phyloP scores from a whole-genome alignment of 2,113 vertebrate species.

The Mesocricetus auratus region DNA sequence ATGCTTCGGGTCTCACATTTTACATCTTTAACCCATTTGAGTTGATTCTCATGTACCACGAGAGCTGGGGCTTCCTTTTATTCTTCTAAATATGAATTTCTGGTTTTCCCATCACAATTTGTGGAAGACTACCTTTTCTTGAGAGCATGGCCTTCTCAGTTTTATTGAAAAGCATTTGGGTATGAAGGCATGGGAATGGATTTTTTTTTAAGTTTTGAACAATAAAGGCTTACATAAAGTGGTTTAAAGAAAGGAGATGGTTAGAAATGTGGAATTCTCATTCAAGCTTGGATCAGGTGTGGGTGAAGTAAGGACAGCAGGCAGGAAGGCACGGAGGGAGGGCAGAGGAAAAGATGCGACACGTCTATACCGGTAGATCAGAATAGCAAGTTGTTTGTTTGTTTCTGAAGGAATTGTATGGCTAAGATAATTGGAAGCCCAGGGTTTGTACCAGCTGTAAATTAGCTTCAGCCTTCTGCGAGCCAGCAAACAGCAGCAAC shows the following conservation, averaged over 20 bases:
- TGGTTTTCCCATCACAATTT: neutral
- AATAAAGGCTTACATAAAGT: too few species aligned
- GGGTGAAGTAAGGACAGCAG: neutral
- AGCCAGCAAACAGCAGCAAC: neutral
- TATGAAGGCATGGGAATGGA: neutral
- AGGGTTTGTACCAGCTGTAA: neutral
- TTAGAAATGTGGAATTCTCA: neutral
- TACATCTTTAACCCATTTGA: neutral
- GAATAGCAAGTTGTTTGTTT: neutral
- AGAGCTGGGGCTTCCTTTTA: neutral
- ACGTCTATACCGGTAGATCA: neutral
- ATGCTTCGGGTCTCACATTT: neutral
- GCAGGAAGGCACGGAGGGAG: neutral
- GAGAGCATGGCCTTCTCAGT: too few species aligned
- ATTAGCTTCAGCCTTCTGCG: neutral
- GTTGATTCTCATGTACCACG: neutral
- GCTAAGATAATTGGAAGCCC: slow-evolving; percentile 5
- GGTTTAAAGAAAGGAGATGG: neutral
- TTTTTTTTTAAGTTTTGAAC: neutral
- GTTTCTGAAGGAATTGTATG: neutral
- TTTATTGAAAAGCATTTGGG: neutral
- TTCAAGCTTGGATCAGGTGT: neutral
- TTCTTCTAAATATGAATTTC: too few species aligned
- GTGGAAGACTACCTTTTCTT: neutral
- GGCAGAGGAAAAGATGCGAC: neutral